Evolutionary conservation across 2,113 vertebrate species (phyloP), one percentile per base, ranked within the genome.

Genomic region (Camelus dromedarius): DNA sequence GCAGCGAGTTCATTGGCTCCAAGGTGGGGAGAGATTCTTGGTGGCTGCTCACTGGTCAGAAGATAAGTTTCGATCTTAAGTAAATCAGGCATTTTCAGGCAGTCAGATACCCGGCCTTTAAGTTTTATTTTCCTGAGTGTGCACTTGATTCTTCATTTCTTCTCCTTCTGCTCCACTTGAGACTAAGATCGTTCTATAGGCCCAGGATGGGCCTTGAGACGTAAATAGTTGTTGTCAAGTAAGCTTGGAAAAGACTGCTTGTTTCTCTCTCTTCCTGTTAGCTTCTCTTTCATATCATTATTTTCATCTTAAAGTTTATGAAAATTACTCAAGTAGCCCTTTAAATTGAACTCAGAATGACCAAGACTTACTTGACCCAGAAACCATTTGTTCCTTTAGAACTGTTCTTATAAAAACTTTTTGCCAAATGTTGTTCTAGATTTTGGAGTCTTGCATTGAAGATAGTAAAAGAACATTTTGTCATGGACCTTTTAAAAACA

Each of bases 151-250:
- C 56, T n/a, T 38, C 35, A 66, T 54, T 75, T 54, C 3, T 42
- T 77, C 32, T 58, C 19, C 35, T 46, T 10, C 0, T 5, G 19
- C 52, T 30, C 32, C 48, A 38, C 58, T 81, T 88, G 80, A 60
- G 48, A 15, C 48, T 28, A 13, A 84, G 56, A 66, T 82, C 32
- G 48, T 75, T 88, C 60, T 12, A 0, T 54, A 64, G n/a, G 66
- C 13, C 52, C 50, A 32, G 4, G 3, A 62, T 9, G 30, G 30
- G 8, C 13, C 80, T 87, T 20, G 66, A 58, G 64, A 84, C 48
- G 66, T 85, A 93, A 94, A 20, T 84, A 73, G 28, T 96, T 89
- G 6, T 54, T 91, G 50, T 69, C 19, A 32, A 52, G 32, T 79
- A 64, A 84, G 35, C 48, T 60, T 64, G 52, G 76, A 80, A 91